These are phyloP conservation scores for Arenaria interpres DNA, from an alignment of 2,113 vertebrate genomes.

Conservation along the genomic window DNA sequence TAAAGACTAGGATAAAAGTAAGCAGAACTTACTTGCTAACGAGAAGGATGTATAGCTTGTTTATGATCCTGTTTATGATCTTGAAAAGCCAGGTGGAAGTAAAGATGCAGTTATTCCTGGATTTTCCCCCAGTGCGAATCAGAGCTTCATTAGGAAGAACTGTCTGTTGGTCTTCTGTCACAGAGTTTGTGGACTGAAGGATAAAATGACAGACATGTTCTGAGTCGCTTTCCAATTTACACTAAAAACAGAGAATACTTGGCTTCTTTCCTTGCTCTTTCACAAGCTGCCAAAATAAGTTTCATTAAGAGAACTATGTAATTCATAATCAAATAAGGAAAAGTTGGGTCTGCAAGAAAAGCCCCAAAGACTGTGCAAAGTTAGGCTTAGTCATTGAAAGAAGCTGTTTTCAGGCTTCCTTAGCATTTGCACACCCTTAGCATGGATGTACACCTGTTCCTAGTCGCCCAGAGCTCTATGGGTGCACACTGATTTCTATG, in stretches of 20 bases:
- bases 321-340: background rate
- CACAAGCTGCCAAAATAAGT: background rate
- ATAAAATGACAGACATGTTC: background rate
- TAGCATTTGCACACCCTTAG: background rate
- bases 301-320: background rate
- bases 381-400: background rate
- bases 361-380: background rate
- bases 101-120: background rate
- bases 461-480: background rate
- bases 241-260: background rate
- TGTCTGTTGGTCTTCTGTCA: background rate
- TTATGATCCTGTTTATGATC: background rate
- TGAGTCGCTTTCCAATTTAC: background rate
- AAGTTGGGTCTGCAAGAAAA: background rate
- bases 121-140: background rate
- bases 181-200: background rate
- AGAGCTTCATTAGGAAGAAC: background rate
- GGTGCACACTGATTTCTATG: background rate
- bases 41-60: background rate
- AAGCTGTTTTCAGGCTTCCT: background rate
- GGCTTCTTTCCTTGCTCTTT: background rate
- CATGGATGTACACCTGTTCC: background rate
- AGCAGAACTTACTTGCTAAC: background rate
- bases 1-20: background rate
- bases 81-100: background rate